Evolutionary conservation across 2,113 vertebrate species (phyloP).

Genomic region (Mobula birostris): DNA sequence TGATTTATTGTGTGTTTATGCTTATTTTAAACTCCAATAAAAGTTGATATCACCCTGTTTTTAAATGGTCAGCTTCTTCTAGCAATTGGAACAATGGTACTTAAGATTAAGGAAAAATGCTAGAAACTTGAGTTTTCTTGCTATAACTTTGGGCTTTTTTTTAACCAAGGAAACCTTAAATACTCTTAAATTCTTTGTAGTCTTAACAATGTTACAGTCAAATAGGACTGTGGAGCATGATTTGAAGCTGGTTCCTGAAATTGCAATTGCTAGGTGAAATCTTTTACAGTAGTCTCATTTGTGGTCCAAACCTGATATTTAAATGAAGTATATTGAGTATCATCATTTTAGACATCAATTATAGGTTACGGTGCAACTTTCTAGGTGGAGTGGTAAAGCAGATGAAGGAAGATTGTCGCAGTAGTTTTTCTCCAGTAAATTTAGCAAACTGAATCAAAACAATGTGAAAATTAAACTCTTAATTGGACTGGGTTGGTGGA

Average conservation of each 20-base stretch:
- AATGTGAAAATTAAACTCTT: too few species aligned
- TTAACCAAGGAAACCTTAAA: too few species aligned
- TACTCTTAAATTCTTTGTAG: neutral
- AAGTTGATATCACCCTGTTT: neutral
- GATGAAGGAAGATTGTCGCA: neutral
- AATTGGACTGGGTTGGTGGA: too few species aligned
- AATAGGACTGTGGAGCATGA: neutral
- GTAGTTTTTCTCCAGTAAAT: neutral
- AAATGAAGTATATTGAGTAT: neutral
- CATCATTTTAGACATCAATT: neutral
- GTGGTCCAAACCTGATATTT: neutral
- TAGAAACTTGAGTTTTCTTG: neutral
- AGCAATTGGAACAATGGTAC: neutral
- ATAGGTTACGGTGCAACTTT: too few species aligned
- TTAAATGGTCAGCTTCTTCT: neutral
- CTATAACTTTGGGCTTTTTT: neutral
- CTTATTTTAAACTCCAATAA: conserved; percentile 37
- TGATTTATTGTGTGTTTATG: conserved; percentile 37
- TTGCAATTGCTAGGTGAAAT: neutral
- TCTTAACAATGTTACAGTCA: too few species aligned
- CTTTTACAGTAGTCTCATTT: neutral
- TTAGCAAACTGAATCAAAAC: neutral
- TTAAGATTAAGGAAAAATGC: neutral
- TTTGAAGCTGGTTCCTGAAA: neutral
- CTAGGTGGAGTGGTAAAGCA: neutral